Conservation (phyloP, 2,113 vertebrate species). For the Channa argus region DNA sequence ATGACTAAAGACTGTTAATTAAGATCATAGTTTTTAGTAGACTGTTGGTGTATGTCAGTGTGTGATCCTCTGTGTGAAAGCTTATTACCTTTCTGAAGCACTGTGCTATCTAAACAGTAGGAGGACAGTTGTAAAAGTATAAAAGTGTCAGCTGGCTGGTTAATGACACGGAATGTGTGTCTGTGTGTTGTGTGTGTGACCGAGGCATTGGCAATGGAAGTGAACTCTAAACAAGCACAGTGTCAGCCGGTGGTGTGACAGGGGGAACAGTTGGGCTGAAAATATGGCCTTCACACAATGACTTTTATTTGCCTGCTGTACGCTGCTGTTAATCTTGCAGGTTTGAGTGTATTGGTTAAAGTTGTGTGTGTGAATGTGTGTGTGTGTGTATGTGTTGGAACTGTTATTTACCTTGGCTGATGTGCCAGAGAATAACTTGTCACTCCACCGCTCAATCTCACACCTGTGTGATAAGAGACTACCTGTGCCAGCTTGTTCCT, state of each 20-base stretch:
- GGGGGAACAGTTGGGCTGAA: slow-evolving; percentile 27
- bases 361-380: slow-evolving; percentile 15
- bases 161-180: slow-evolving; percentile 60
- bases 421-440: slow-evolving; percentile 48
- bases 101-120: slow-evolving; percentile 64
- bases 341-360: slow-evolving; percentile 18
- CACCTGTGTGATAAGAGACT: slow-evolving; percentile 65
- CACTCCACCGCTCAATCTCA: slow-evolving; percentile 37
- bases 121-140: slow-evolving; percentile 67
- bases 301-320: slow-evolving; percentile 69
- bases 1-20: slow-evolving; percentile 1
- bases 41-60: slow-evolving; percentile 1
- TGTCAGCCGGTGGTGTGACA: slow-evolving; percentile 12
- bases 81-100: slow-evolving; percentile 39
- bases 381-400: slow-evolving; percentile 13
- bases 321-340: slow-evolving; percentile 47
- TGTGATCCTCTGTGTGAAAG: slow-evolving; percentile 11
- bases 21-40: background rate
- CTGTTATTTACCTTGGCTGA: slow-evolving; percentile 54
- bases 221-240: slow-evolving; percentile 70
- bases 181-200: slow-evolving; percentile 15
- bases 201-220: slow-evolving; percentile 60
- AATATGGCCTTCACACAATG: slow-evolving; percentile 55
- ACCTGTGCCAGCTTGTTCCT: slow-evolving; percentile 45
- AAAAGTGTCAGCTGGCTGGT: slow-evolving; percentile 67